These are phyloP conservation scores for Pseudorhombus dupliciocellatus DNA, from an alignment of 2,113 vertebrate species.

Conservation along the genomic window DNA sequence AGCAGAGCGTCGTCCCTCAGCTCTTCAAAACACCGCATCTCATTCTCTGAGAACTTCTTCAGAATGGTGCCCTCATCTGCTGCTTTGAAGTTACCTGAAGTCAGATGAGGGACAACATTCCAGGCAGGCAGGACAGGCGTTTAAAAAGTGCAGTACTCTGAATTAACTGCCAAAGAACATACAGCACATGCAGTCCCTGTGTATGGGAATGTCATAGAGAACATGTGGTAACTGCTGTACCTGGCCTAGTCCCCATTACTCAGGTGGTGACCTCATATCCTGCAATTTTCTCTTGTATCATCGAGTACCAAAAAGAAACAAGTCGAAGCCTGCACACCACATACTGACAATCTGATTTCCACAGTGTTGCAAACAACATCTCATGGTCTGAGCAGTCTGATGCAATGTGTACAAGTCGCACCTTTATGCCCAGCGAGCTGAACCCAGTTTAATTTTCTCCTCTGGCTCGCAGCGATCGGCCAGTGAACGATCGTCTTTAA, in stretches of 20 bases:
- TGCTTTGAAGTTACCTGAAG: constrained; percentile 93
- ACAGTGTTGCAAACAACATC: not conserved
- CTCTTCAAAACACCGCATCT: constrained; percentile 89
- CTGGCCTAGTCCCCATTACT: not conserved
- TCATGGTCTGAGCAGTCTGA: not conserved
- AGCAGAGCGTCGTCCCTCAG: constrained; percentile 85
- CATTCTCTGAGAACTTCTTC: constrained; percentile 93
- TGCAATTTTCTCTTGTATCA: not conserved
- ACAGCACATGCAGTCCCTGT: not conserved
- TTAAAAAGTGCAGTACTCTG: not conserved
- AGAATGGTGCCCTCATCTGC: constrained; percentile 92
- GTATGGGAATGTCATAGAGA: not conserved
- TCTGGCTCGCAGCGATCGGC: constrained; percentile 89
- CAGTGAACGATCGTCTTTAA: constrained; percentile 93
- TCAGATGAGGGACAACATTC: constrained; percentile 3
- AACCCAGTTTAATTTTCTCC: constrained; percentile 92
- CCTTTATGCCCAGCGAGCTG: constrained; percentile 97
- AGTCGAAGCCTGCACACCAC: not conserved
- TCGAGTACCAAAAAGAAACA: not conserved
- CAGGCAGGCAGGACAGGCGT: not conserved
- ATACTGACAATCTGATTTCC: not conserved
- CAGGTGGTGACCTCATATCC: not conserved
- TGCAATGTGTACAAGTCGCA: constrained; percentile 54
- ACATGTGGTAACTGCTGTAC: not conserved
- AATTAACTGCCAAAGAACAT: not conserved